phyloP scores from a whole-genome alignment of 2,888 invertebrate genomes.

The Vesta saturnalis region DNA sequence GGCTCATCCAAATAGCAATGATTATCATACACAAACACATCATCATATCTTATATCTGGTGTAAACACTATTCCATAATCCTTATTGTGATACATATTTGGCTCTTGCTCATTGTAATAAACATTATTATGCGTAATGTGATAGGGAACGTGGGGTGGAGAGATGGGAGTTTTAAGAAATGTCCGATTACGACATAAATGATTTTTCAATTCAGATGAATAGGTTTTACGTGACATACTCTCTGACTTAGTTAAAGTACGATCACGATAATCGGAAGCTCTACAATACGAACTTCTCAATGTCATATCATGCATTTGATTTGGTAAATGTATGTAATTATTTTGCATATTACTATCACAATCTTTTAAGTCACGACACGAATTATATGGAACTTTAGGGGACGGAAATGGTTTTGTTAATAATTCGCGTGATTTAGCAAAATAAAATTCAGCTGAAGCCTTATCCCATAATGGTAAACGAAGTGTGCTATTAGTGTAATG shows the following conservation, averaged over 20 bases:
- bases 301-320: slow-evolving; percentile 53
- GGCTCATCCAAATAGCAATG: slow-evolving; percentile 39
- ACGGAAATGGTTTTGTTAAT: slow-evolving; percentile 68
- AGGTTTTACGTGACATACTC: slow-evolving; percentile 60
- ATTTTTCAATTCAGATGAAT: slow-evolving; percentile 50
- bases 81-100: slow-evolving; percentile 18
- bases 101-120: slow-evolving; percentile 41
- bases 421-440: slow-evolving; percentile 78
- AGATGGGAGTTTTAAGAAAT: slow-evolving; percentile 48
- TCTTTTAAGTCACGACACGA: slow-evolving; percentile 57
- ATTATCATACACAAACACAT: slow-evolving; percentile 49
- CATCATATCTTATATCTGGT: slow-evolving; percentile 47
- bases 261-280: slow-evolving; percentile 52
- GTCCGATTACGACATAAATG: slow-evolving; percentile 48
- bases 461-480: slow-evolving; percentile 75
- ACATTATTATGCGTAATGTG: slow-evolving; percentile 42
- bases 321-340: slow-evolving; percentile 47
- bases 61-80: slow-evolving; percentile 43
- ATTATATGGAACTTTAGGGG: slow-evolving; percentile 53
- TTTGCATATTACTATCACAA: slow-evolving; percentile 33
- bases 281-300: slow-evolving; percentile 52
- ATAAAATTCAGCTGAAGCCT: slow-evolving; percentile 78
- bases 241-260: slow-evolving; percentile 61
- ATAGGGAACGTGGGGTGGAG: slow-evolving; percentile 47
- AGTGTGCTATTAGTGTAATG: slow-evolving; percentile 60